Evolutionary conservation across 2,888 invertebrate species (phyloP).

Genomic region (Taenaris catops): DNA sequence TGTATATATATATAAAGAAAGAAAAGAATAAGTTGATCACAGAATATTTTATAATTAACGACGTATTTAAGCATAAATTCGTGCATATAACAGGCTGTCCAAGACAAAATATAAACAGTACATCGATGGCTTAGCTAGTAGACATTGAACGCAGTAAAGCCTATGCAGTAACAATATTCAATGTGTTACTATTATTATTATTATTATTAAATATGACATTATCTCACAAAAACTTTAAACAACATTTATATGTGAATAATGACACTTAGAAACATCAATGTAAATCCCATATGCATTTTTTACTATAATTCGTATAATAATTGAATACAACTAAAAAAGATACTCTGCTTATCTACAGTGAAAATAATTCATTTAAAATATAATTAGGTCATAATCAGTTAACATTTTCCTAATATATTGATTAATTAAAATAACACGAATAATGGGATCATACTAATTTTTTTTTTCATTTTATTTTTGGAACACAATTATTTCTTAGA

Average conservation of each 20-base stretch:
- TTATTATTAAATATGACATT: slow-evolving; percentile 38
- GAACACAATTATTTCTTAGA: slow-evolving; percentile 43
- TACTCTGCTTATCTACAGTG: slow-evolving; percentile 57
- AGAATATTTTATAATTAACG: slow-evolving; percentile 45
- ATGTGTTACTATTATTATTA: slow-evolving; percentile 27
- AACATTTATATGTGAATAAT: slow-evolving; percentile 54
- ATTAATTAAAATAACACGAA: slow-evolving; percentile 56
- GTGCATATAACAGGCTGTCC: slow-evolving; percentile 40
- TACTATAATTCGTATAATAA: slow-evolving; percentile 50
- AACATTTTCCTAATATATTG: slow-evolving; percentile 58
- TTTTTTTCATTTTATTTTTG: slow-evolving; percentile 42
- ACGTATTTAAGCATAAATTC: slow-evolving; percentile 38
- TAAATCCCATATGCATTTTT: slow-evolving; percentile 51
- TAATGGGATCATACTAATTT: slow-evolving; percentile 43
- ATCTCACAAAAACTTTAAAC: slow-evolving; percentile 46
- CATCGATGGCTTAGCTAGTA: slow-evolving; percentile 28
- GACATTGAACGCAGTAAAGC: slow-evolving; percentile 47
- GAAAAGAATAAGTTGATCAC: slow-evolving; percentile 67
- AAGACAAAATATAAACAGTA: slow-evolving; percentile 30
- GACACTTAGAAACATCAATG: slow-evolving; percentile 61
- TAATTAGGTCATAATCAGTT: slow-evolving; percentile 51
- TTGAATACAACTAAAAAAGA: slow-evolving; percentile 52
- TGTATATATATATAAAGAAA: slow-evolving; percentile 57
- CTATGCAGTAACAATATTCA: slow-evolving; percentile 47
- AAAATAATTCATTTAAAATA: slow-evolving; percentile 54